A percentile compares a stretch with the other conserved stretches of the same genome.
phyloP scores from a whole-genome alignment of 2,113 vertebrate genomes.

The Prunella himalayana region DNA sequence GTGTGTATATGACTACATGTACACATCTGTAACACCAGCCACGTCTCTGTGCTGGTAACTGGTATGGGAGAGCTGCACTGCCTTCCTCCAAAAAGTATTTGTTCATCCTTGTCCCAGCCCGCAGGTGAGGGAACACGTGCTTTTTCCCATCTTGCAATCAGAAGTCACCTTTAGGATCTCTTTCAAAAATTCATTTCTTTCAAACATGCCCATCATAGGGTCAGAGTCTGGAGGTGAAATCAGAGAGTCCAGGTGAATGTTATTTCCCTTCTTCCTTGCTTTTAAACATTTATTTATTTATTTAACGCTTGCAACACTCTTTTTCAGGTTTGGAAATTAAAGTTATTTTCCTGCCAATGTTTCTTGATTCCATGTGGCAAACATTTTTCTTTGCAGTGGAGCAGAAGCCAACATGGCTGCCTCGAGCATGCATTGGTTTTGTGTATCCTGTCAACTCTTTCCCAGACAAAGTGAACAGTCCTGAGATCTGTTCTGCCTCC shows the following conservation, averaged over 20 bases:
- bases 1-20: background rate
- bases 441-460: slow-evolving; percentile 30
- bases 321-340: slow-evolving; percentile 34
- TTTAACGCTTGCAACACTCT: background rate
- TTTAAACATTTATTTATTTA: no score
- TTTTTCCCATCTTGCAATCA: background rate
- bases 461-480: slow-evolving; percentile 33
- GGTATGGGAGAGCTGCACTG: background rate
- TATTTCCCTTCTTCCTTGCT: fast-evolving
- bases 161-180: background rate
- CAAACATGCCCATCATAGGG: background rate
- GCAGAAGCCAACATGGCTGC: slow-evolving; percentile 48
- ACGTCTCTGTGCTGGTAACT: background rate
- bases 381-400: slow-evolving; percentile 12
- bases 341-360: slow-evolving; percentile 45
- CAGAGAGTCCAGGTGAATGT: background rate
- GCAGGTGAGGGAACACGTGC: fast-evolving
- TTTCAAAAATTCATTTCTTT: background rate
- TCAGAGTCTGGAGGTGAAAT: background rate
- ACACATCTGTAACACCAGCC: fast-evolving
- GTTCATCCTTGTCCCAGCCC: background rate
- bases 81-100: background rate
- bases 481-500: background rate
- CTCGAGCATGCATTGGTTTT: background rate
- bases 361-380: slow-evolving; percentile 50